Percentiles rank a stretch among this genome's conserved stretches.
Evolutionary conservation across 2,888 invertebrate species (phyloP).

Genomic region (Spodoptera littoralis): DNA sequence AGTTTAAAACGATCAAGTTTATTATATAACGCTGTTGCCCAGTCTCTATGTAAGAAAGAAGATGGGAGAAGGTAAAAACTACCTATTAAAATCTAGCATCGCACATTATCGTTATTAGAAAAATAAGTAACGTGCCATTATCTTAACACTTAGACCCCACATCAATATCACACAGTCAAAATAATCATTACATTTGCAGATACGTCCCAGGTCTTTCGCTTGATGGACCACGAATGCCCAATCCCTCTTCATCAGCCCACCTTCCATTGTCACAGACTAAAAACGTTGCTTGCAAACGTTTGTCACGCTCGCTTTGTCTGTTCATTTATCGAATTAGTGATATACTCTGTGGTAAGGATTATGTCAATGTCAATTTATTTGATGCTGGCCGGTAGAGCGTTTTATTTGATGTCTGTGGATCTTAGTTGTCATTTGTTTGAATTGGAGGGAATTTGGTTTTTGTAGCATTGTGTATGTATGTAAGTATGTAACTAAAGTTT

Average conservation of each 20-base stretch:
- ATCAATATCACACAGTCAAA: slow-evolving; percentile 60
- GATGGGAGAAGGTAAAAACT: too few relatives aligned
- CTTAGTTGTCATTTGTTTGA: slow-evolving; percentile 10
- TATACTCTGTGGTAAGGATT: slow-evolving; percentile 46
- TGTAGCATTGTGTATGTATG: too few relatives aligned
- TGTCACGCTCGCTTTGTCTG: slow-evolving; percentile 50
- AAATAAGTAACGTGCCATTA: neutral
- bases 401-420: slow-evolving; percentile 14
- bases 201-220: slow-evolving; percentile 77
- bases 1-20: too few relatives aligned
- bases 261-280: slow-evolving; percentile 43
- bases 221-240: slow-evolving; percentile 77
- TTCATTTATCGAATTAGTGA: slow-evolving; percentile 71
- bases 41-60: too few relatives aligned
- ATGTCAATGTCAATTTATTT: slow-evolving; percentile 36
- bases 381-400: slow-evolving; percentile 19
- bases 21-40: too few relatives aligned
- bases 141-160: slow-evolving; percentile 53
- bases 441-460: neutral
- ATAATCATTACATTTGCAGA: slow-evolving; percentile 79
- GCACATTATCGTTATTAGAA: too few relatives aligned
- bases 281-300: slow-evolving; percentile 50
- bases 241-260: slow-evolving; percentile 49
- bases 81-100: too few relatives aligned
- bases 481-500: too few relatives aligned